These are phyloP conservation scores for Helleia helle DNA, from an alignment of 2,888 invertebrate genomes.

Conservation along the genomic window DNA sequence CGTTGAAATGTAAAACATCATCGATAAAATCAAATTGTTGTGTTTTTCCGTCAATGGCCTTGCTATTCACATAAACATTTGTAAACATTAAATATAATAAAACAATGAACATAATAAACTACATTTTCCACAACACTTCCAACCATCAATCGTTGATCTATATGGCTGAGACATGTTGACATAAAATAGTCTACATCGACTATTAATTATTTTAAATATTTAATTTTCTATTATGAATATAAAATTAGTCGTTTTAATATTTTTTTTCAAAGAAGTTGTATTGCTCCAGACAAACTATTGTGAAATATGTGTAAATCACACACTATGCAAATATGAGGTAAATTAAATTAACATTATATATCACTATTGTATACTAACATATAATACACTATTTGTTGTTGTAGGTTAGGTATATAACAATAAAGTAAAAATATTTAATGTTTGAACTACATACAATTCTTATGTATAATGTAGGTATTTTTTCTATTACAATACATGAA, in stretches of 20 bases:
- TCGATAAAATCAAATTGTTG: conserved; percentile 4
- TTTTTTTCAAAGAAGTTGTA: not conserved
- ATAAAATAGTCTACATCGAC: conserved; percentile 1
- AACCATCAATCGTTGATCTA: conserved; percentile 20
- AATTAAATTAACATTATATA: too few species aligned
- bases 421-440: too few species aligned
- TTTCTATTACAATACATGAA: not conserved
- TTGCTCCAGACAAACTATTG: conserved; percentile 15
- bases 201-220: conserved; percentile 15
- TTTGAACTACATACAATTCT: not conserved
- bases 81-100: conserved; percentile 41
- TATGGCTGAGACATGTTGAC: conserved; percentile 25
- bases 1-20: not conserved
- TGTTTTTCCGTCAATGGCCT: not conserved
- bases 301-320: conserved; percentile 18
- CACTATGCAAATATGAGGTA: conserved; percentile 19
- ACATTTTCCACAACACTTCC: conserved; percentile 2
- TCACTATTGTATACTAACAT: too few species aligned
- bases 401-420: too few species aligned
- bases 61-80: conserved; percentile 30
- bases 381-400: too few species aligned
- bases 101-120: conserved; percentile 51
- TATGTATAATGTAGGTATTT: not conserved
- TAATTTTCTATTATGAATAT: conserved; percentile 17
- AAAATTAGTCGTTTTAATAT: conserved; percentile 14